These are phyloP conservation scores for Halocynthia roretzi DNA, from an alignment of 23 tunicate species.

Conservation along the genomic window DNA sequence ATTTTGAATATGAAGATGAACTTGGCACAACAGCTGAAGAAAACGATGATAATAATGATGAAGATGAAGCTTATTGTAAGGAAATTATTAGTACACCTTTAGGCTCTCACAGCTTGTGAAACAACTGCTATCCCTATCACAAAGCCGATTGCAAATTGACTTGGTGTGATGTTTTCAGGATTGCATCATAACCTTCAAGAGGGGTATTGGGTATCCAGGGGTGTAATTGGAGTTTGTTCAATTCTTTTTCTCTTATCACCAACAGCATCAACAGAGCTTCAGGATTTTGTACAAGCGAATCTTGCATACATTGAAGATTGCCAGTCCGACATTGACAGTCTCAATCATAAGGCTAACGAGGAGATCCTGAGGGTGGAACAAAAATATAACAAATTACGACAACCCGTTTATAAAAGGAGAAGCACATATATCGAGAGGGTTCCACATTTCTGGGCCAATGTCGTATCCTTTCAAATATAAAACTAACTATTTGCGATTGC, in stretches of 20 bases:
- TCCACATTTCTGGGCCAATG: conserved; percentile 80
- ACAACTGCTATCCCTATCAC: neutral
- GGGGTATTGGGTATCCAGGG: neutral
- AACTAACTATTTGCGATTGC: too few species aligned
- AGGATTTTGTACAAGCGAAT: conserved; percentile 61
- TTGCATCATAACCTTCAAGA: neutral
- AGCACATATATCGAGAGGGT: conserved; percentile 55
- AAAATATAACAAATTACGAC: conserved; percentile 70
- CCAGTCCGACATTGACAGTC: conserved; percentile 63
- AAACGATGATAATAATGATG: conserved; percentile 27
- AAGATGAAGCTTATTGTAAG: conserved; percentile 64
- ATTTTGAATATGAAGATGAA: conserved; percentile 52
- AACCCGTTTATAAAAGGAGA: conserved; percentile 63
- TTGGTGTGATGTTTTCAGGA: neutral
- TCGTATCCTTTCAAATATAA: conserved; percentile 34
- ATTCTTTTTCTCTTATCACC: neutral
- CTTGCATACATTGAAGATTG: conserved; percentile 67
- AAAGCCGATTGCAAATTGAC: neutral
- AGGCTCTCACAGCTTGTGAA: too few species aligned
- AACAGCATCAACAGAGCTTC: conserved; percentile 55
- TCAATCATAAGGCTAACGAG: conserved; percentile 82
- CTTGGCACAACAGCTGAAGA: conserved; percentile 33
- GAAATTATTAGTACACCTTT: too few species aligned
- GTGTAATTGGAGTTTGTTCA: too few species aligned
- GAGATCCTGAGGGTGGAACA: conserved; percentile 76